Base-by-base conservation (phyloP, 2,797 vertebrate genomes). In the Siniperca scherzeri region DNA sequence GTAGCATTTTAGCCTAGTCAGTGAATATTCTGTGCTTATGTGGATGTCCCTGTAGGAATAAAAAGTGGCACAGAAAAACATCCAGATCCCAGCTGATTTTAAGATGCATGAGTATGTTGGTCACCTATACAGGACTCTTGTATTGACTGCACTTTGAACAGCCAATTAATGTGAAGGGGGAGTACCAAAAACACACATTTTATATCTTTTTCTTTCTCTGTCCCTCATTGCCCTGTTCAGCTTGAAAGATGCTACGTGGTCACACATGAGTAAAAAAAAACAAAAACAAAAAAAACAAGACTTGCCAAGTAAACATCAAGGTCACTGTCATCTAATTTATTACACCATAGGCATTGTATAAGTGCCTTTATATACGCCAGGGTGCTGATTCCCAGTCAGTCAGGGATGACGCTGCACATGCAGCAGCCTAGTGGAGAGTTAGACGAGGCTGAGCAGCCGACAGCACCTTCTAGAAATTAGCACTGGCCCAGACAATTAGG, bases 391-490 rank as follows among this genome's bases (percentile, higher is more conserved):
- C 21, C 61, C 40, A 22, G 59, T 60, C 59, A 82, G 72, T 0
- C 60, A 59, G 65, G 64, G 52, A 61, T 77, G 73, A 57, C 74
- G 77, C 80, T 55, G 40, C 73, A 67, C 70, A 70, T 50, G 64
- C 86, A 81, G 75, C 69, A 69, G 79, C 67, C 65, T 56, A 2
- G 42, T 36, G 48, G 66, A 40, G 9, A 40, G 9, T 4, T 46
- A 69, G 36, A 30, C 40, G 1, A 46, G 70, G 52, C 55, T 50
- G 64, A 82, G 36, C 62, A 56, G 55, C 83, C 4, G 7, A 77
- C 57, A 83, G 86, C 88, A 84, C 78, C 80, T 91, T 88, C 85
- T 80, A 88, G 81, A 90, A 86, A 88, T 52, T 4, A 82, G 77
- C 76, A 64, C 36, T 38, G 81, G 81, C 70, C 77, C 83, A 25